Base-by-base conservation (phyloP, 2,113 vertebrate genomes). In the Malurus melanocephalus region DNA sequence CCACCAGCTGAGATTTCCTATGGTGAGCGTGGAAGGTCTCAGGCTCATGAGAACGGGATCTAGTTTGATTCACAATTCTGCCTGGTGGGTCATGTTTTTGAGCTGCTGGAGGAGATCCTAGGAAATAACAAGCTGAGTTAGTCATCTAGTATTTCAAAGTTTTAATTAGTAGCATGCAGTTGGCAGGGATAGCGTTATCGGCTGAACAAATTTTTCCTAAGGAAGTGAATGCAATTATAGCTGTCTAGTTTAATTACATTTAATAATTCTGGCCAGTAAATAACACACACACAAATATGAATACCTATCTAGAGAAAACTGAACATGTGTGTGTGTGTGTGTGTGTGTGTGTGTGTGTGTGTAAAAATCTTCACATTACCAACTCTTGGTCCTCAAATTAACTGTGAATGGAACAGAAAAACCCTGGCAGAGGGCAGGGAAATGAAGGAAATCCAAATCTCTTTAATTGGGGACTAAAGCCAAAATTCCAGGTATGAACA, bases 11-110 rank as follows among this genome's bases (percentile, higher is more conserved):
- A 40, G 98, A 96, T 91, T 98, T 98, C 55, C 98, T 98, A 85
- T 98, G 98, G 93, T 98, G 98, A 76, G 96, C 53, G 27, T 98
- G 98, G 90, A 98, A 96, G 40, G 98, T 98, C 95, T 99, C 99
- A 6, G 98, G 98, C 95, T 99, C 99, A 2, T 99, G 99, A 80
- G 99, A 99, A 94, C 99, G 98, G 60, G 99, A 99, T 61, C 99
- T 98, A 32, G 98, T 96, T 92, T 99, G 99, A 96, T 98, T 99
- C 87, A 97, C 97, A 60, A 96, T 94, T 42, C 98, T 98, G 68
- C 96, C 88, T 89, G 97, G 98, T 81, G 97, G 97, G 81, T 99
- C 98, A 30, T 98, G 97, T 96, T 99, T 99, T 65, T 98, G 97
- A 93, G 93, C 96, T 93, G 91, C 92, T 45, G 97, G 94, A 81